Percentiles rank a stretch among this genome's conserved stretches.
phyloP scores from a whole-genome alignment of 2,113 vertebrate species.

The Sceloporus undulatus region DNA sequence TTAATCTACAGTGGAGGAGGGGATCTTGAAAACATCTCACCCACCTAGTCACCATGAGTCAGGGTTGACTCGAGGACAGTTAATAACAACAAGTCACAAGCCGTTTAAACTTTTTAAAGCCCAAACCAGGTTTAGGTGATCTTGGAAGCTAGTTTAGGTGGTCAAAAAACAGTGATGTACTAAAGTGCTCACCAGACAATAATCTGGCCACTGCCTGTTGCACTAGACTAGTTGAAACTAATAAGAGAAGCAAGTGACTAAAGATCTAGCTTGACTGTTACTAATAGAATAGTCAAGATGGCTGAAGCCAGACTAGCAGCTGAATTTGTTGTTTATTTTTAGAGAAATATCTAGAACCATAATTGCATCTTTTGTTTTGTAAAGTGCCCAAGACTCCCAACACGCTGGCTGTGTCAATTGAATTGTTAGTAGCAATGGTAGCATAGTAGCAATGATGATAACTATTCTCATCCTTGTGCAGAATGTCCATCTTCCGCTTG shows the following conservation, averaged over 20 bases:
- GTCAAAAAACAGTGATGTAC: too few relatives aligned
- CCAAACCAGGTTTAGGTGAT: too few relatives aligned
- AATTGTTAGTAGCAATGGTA: not conserved
- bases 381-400: not conserved
- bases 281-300: not conserved
- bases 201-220: too few relatives aligned
- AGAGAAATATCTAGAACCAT: not conserved
- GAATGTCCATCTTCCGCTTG: conserved; percentile 73
- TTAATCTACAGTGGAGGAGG: not conserved
- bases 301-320: not conserved
- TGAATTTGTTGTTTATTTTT: not conserved
- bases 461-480: conserved; percentile 42
- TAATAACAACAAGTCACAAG: too few relatives aligned
- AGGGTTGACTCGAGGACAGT: too few relatives aligned
- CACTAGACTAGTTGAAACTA: not conserved
- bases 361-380: not conserved
- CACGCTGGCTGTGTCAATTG: not conserved
- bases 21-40: too few relatives aligned
- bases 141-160: too few relatives aligned
- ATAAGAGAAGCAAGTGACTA: not conserved
- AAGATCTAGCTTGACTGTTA: not conserved
- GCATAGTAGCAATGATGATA: not conserved
- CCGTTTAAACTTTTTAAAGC: too few relatives aligned
- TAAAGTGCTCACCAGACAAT: too few relatives aligned
- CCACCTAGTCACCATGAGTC: too few relatives aligned